These are phyloP conservation scores for Cerceris ruficornis DNA, from an alignment of 2,888 invertebrate species.

Conservation along the genomic window DNA sequence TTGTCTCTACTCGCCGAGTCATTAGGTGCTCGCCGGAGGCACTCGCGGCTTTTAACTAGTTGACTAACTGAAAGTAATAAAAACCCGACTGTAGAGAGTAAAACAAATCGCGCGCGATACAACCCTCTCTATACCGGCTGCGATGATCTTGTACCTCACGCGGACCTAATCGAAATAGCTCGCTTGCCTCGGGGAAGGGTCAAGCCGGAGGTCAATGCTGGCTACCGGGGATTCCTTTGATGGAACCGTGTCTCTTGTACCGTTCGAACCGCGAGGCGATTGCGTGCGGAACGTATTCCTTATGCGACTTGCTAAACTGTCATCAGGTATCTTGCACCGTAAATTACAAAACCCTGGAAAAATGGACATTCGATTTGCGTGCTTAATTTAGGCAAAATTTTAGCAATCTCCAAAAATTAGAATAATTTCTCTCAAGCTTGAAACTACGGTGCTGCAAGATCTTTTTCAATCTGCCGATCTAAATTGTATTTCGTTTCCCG, in stretches of 20 bases:
- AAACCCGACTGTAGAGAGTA: constrained; percentile 59
- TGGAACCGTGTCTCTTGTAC: constrained; percentile 1
- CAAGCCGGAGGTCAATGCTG: constrained; percentile 8
- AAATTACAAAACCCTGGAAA: too few species aligned
- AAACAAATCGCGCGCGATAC: constrained; percentile 52
- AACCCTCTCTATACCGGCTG: constrained; percentile 39
- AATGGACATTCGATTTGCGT: too few species aligned
- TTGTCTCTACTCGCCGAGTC: constrained; percentile 72
- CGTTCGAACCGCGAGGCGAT: too few species aligned
- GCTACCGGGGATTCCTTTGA: constrained; percentile 28
- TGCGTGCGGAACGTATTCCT: constrained; percentile 7
- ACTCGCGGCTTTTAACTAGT: constrained; percentile 61
- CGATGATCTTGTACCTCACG: constrained; percentile 50
- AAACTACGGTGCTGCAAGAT: too few species aligned
- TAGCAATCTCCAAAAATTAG: too few species aligned
- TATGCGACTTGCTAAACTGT: too few species aligned
- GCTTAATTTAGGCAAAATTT: too few species aligned
- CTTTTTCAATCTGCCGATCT: neutral
- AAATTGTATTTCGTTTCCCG: constrained; percentile 13
- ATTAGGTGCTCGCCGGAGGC: constrained; percentile 68
- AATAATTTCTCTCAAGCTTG: too few species aligned
- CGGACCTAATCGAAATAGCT: constrained; percentile 55
- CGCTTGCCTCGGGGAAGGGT: constrained; percentile 11
- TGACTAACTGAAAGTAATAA: constrained; percentile 66
- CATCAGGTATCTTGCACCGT: too few species aligned